These are phyloP conservation scores for Pimpla rufipes DNA, from an alignment of 2,888 invertebrate species.

Conservation along the genomic window DNA sequence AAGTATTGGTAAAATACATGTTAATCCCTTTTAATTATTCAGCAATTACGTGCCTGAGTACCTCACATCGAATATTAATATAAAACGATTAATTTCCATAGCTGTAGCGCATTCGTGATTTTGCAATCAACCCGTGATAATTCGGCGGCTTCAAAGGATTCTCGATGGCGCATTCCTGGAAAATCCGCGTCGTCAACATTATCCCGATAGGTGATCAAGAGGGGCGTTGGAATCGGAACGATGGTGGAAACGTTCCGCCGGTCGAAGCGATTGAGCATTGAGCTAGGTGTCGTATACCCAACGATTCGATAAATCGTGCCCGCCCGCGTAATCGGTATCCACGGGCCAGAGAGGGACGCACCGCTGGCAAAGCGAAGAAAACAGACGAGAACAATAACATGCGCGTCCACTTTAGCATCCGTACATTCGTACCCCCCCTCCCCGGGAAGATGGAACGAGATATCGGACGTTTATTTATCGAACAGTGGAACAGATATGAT, in stretches of 20 bases:
- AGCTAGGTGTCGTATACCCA: conserved; percentile 39
- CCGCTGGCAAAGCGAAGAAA: background rate
- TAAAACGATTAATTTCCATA: background rate
- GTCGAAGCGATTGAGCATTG: conserved; percentile 24
- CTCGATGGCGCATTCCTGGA: background rate
- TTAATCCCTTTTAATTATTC: background rate
- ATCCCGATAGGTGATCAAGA: conserved; percentile 45
- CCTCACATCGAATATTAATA: background rate
- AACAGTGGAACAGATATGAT: conserved; percentile 60
- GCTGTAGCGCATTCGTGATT: background rate
- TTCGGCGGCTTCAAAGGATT: conserved; percentile 14
- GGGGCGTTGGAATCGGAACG: conserved; percentile 47
- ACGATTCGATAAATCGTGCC: conserved; percentile 49
- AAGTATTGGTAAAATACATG: background rate
- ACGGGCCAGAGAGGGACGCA: background rate
- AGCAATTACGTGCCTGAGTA: background rate
- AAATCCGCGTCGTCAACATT: conserved; percentile 47
- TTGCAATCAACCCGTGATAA: conserved; percentile 17
- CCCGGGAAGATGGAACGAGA: conserved; percentile 26
- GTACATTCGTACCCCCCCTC: background rate
- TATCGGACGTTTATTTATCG: conserved; percentile 64
- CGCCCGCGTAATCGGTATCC: conserved; percentile 1
- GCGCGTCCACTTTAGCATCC: background rate
- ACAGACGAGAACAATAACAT: background rate
- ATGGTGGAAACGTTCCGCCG: background rate